phyloP scores from a whole-genome alignment of 2,113 vertebrate species.

The Helogale parvula region DNA sequence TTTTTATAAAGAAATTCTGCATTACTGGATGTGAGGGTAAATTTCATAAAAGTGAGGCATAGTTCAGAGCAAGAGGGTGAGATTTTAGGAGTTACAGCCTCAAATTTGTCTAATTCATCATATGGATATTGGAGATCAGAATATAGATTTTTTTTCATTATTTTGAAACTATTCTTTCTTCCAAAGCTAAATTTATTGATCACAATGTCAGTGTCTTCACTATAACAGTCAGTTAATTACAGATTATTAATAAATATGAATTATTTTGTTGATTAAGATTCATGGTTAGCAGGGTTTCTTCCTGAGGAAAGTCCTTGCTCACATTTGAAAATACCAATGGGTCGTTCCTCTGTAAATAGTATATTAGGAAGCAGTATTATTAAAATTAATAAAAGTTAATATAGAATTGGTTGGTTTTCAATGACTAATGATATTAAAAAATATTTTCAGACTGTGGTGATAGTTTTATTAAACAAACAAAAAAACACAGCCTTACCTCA shows the following conservation, averaged over 20 bases:
- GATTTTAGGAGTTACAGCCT: background rate
- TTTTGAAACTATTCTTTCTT: background rate
- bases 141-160: background rate
- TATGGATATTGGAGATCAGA: background rate
- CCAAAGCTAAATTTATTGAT: background rate
- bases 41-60: background rate
- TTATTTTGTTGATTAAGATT: background rate
- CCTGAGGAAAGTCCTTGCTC: background rate
- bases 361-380: background rate
- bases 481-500: background rate
- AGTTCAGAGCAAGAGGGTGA: background rate
- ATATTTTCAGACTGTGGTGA: background rate
- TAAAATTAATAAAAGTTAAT: background rate
- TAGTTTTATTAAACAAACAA: background rate
- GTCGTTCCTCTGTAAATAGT: background rate
- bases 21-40: background rate
- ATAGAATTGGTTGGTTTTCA: too few species aligned
- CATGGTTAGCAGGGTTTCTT: background rate
- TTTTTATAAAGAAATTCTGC: background rate
- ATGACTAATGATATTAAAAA: background rate
- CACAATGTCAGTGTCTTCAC: background rate
- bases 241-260: background rate
- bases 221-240: background rate
- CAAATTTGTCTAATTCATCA: background rate
- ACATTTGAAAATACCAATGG: background rate